Evolutionary conservation across 2,797 vertebrate genomes (phyloP).

Genomic region (Pagetopsis macropterus): DNA sequence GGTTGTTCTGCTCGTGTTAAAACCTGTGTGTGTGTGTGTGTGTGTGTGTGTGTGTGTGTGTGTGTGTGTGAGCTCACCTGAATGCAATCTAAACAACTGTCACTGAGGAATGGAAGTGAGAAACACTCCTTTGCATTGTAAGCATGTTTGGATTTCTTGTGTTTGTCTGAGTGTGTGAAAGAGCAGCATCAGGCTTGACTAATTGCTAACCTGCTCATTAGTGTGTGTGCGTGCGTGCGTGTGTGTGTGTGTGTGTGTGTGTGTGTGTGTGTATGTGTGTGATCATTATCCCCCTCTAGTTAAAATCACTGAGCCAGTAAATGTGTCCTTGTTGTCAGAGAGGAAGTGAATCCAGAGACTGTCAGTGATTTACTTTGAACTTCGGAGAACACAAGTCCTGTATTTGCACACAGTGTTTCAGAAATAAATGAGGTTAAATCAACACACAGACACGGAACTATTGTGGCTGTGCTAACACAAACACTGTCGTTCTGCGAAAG

Average conservation of each 20-base stretch:
- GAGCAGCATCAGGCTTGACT: slow-evolving; percentile 10
- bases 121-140: slow-evolving; percentile 12
- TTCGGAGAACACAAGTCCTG: slow-evolving; percentile 5
- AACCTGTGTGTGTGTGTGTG: slow-evolving; percentile 14
- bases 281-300: slow-evolving; percentile 36
- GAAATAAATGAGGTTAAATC: slow-evolving; percentile 34
- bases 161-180: slow-evolving; percentile 18
- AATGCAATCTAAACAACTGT: slow-evolving; percentile 25
- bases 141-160: slow-evolving; percentile 10
- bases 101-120: slow-evolving; percentile 9
- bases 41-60: slow-evolving; percentile 1
- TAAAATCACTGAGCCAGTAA: slow-evolving; percentile 37
- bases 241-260: too few species aligned
- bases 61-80: slow-evolving; percentile 1
- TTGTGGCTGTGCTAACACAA: slow-evolving; percentile 17
- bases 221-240: neutral
- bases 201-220: slow-evolving; percentile 51
- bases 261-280: slow-evolving; percentile 8
- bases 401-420: slow-evolving; percentile 25
- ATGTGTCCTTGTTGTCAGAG: slow-evolving; percentile 28
- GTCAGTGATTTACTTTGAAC: slow-evolving; percentile 22
- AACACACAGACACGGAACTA: slow-evolving; percentile 9
- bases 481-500: slow-evolving; percentile 2
- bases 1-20: slow-evolving; percentile 31
- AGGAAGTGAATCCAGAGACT: slow-evolving; percentile 16